Evolutionary conservation across 2,888 invertebrate genomes (phyloP).

Genomic region (Lottia gigantea): DNA sequence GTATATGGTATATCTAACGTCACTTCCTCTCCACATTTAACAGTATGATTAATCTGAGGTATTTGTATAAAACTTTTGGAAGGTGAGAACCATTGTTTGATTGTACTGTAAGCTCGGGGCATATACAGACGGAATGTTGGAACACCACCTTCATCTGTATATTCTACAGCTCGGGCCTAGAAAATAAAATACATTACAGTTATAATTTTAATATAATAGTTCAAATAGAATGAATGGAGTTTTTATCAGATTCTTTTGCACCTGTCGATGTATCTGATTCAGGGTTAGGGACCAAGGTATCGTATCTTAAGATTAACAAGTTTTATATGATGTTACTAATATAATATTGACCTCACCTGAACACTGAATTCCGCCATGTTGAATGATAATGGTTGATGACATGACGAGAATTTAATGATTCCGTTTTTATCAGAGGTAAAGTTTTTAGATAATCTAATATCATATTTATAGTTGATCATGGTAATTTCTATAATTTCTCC

Average conservation of each 20-base stretch:
- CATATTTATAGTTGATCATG: slow-evolving; percentile 33
- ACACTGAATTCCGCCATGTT: slow-evolving; percentile 33
- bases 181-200: not conserved
- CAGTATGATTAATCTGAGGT: slow-evolving; percentile 32
- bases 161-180: slow-evolving; percentile 9
- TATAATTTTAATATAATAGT: too few relatives aligned
- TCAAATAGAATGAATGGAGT: too few relatives aligned
- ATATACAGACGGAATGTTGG: slow-evolving; percentile 21
- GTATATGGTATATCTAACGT: slow-evolving; percentile 50
- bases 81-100: slow-evolving; percentile 56
- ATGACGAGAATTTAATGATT: slow-evolving; percentile 40
- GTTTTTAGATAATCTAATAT: slow-evolving; percentile 31
- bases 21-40: slow-evolving; percentile 40
- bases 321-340: not conserved
- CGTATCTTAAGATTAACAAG: not conserved
- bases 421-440: slow-evolving; percentile 48
- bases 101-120: slow-evolving; percentile 28
- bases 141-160: not conserved
- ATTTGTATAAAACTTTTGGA: slow-evolving; percentile 56
- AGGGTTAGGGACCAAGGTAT: too few relatives aligned
- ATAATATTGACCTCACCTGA: slow-evolving; percentile 21
- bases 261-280: too few relatives aligned
- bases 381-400: slow-evolving; percentile 32
- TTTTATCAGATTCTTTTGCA: too few relatives aligned
- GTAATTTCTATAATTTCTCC: slow-evolving; percentile 47